These are phyloP conservation scores for Pelecanoides urinatrix DNA, from an alignment of 2,113 vertebrate species.

Conservation along the genomic window DNA sequence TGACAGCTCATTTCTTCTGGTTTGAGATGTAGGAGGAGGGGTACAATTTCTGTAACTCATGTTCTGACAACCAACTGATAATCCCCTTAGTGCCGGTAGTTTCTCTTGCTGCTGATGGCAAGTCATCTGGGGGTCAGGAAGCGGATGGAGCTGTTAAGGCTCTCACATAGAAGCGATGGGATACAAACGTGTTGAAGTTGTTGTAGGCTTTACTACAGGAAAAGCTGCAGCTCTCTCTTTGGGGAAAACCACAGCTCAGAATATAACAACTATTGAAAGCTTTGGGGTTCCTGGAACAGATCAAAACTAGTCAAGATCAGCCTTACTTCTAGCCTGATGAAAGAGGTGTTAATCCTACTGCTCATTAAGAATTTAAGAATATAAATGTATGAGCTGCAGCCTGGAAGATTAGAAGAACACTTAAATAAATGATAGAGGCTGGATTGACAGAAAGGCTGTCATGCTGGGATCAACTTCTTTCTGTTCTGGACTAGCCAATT, in stretches of 20 bases:
- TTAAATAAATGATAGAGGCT: constrained; percentile 22
- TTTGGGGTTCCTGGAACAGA: not conserved
- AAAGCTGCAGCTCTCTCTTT: not conserved
- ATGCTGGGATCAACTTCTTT: not conserved
- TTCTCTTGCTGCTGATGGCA: not conserved
- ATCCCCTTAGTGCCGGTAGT: not conserved
- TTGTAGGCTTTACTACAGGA: not conserved
- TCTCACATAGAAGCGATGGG: not conserved
- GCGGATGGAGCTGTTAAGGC: not conserved
- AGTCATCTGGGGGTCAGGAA: not conserved
- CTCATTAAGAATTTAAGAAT: constrained; percentile 41
- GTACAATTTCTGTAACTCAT: not conserved
- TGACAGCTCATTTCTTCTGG: not conserved
- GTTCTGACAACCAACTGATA: not conserved
- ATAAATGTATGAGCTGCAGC: not conserved
- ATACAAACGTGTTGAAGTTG: not conserved
- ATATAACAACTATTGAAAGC: not conserved
- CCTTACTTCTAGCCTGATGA: not conserved
- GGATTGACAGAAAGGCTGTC: not conserved
- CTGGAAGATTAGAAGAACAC: constrained; percentile 1
- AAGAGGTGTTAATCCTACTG: constrained; percentile 17
- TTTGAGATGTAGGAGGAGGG: not conserved
- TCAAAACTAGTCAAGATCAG: not conserved
- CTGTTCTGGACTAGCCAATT: not conserved
- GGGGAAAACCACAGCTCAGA: not conserved